Percentiles rank a stretch among this genome's conserved stretches.
Evolutionary conservation across 2,113 vertebrate species (phyloP).

Genomic region (Arenaria interpres): DNA sequence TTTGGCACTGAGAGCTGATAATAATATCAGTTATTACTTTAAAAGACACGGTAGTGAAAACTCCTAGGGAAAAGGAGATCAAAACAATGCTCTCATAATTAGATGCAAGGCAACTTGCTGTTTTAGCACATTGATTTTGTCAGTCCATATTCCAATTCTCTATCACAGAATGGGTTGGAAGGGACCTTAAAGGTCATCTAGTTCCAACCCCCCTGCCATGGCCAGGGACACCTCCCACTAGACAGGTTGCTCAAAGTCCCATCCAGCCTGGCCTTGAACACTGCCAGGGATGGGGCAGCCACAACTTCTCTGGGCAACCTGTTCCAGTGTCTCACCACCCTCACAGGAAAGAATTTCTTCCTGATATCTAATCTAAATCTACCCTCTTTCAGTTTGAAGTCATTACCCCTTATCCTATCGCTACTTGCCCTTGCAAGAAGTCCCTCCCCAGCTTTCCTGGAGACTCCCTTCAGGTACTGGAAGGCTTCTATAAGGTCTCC

Average conservation of each 20-base stretch:
- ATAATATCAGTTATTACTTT: neutral
- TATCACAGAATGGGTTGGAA: neutral
- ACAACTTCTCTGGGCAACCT: neutral
- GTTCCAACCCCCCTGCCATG: neutral
- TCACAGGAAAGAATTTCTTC: neutral
- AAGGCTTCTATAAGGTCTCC: neutral
- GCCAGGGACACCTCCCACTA: neutral
- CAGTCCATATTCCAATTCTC: neutral
- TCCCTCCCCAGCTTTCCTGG: neutral
- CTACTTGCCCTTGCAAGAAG: neutral
- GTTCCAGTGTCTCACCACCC: neutral
- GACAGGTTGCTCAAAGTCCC: neutral
- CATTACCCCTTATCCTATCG: neutral
- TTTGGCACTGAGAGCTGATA: neutral
- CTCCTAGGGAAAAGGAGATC: neutral
- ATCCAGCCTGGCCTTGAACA: neutral
- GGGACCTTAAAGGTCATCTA: neutral
- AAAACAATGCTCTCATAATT: neutral
- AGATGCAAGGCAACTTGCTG: neutral
- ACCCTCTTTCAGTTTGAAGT: neutral
- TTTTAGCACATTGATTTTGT: neutral
- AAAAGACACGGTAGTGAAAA: neutral
- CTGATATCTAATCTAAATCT: neutral
- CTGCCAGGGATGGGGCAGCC: neutral
- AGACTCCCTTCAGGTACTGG: neutral